These are phyloP conservation scores for Antechinus stuartii DNA, from an alignment of 2,113 vertebrate species.

Conservation along the genomic window DNA sequence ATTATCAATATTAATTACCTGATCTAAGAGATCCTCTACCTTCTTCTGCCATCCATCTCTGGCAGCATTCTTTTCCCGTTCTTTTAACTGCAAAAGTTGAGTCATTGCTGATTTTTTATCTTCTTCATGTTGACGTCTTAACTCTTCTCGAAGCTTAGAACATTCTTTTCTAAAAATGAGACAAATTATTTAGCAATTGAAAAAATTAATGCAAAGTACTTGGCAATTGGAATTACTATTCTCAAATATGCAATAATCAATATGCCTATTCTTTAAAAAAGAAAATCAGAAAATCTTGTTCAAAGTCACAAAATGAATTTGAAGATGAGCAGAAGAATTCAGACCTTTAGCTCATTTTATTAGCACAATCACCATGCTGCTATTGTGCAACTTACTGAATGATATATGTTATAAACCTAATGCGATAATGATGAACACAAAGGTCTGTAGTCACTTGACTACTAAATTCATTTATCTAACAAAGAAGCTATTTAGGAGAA, in stretches of 20 bases:
- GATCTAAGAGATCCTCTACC: conserved; percentile 98
- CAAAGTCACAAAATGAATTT: neutral
- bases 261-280: neutral
- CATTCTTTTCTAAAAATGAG: conserved; percentile 92
- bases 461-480: neutral
- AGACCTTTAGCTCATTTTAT: neutral
- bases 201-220: neutral
- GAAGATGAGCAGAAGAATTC: neutral
- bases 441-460: neutral
- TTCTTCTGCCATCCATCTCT: conserved; percentile 97
- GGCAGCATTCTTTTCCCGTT: conserved; percentile 92
- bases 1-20: conserved; percentile 86
- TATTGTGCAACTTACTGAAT: neutral
- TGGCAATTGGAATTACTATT: conserved; percentile 28
- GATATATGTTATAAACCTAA: neutral
- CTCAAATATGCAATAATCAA: neutral
- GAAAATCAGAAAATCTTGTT: neutral
- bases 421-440: neutral
- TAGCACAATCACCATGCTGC: neutral
- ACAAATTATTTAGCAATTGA: conserved; percentile 36
- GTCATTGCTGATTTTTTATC: conserved; percentile 92
- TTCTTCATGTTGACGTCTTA: conserved; percentile 94
- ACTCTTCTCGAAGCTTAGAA: conserved; percentile 95
- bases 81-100: conserved; percentile 93
- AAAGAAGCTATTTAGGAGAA: neutral